phyloP scores from a whole-genome alignment of 1,140 invertebrate species.

The Lepidurus apus region DNA sequence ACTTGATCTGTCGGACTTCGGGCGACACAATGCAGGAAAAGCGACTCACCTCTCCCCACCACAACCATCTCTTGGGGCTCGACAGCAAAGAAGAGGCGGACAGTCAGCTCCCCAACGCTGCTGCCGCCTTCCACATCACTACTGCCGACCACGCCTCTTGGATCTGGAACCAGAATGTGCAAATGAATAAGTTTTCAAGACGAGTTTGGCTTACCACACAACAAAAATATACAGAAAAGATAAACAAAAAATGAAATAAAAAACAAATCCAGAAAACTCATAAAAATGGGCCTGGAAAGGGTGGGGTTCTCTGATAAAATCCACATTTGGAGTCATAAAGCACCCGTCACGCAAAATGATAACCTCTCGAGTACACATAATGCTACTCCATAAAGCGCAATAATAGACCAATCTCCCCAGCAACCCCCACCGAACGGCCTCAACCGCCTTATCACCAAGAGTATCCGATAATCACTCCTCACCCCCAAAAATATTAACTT shows the following conservation, averaged over 20 bases:
- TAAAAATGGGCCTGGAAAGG: neutral
- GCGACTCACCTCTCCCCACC: conserved; percentile 17
- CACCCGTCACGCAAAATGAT: too few species aligned
- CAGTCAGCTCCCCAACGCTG: neutral
- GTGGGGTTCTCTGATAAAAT: neutral
- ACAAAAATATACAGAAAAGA: neutral
- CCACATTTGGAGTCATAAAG: too few species aligned
- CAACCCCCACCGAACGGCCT: too few species aligned
- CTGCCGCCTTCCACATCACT: neutral
- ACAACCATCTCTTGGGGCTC: conserved; percentile 24
- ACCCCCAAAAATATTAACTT: too few species aligned
- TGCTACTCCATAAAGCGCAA: too few species aligned
- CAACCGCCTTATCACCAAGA: too few species aligned
- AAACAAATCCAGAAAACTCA: neutral
- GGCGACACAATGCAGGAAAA: conserved; percentile 19
- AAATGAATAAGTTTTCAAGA: neutral
- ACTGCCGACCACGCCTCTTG: neutral
- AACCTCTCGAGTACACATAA: too few species aligned
- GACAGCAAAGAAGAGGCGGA: neutral
- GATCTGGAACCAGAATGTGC: neutral
- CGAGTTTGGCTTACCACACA: neutral
- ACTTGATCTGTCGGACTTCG: neutral
- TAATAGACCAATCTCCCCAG: too few species aligned
- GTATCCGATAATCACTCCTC: too few species aligned
- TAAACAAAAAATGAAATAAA: neutral